Conservation (phyloP, 2,113 vertebrate genomes). For the Opisthocomus hoazin region DNA sequence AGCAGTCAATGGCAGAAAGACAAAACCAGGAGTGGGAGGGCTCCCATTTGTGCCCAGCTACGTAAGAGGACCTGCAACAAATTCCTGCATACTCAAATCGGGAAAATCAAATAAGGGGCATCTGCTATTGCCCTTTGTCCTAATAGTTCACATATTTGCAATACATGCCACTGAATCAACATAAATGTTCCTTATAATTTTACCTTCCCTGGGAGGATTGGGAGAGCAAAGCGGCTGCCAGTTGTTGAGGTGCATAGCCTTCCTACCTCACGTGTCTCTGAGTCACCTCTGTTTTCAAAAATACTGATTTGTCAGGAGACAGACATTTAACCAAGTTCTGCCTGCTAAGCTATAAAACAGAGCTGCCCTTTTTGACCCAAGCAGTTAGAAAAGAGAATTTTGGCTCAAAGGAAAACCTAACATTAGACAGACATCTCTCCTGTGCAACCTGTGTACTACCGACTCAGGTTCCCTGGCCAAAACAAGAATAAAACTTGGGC, state of each 20-base stretch:
- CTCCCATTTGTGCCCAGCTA: neutral
- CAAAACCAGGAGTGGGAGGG: rapidly evolving
- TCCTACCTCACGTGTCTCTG: neutral
- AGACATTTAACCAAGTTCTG: neutral
- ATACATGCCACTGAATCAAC: neutral
- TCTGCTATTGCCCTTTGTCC: neutral
- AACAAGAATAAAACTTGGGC: neutral
- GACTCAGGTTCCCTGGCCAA: neutral
- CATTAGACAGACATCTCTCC: neutral
- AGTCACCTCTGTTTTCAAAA: neutral
- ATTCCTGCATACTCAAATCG: neutral
- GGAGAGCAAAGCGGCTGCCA: neutral
- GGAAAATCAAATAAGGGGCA: neutral
- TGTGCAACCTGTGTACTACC: neutral
- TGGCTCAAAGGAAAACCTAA: neutral
- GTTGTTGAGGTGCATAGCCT: neutral
- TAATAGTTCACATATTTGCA: neutral
- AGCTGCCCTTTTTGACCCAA: neutral
- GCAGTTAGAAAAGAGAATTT: neutral
- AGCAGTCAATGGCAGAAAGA: neutral
- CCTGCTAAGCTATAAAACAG: neutral
- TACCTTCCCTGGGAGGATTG: neutral
- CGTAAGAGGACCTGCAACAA: neutral
- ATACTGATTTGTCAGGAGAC: neutral
- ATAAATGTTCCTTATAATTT: neutral